Evolutionary conservation across 64 coral and sea anemone species (phyloP).

Genomic region (Acropora tenuis): DNA sequence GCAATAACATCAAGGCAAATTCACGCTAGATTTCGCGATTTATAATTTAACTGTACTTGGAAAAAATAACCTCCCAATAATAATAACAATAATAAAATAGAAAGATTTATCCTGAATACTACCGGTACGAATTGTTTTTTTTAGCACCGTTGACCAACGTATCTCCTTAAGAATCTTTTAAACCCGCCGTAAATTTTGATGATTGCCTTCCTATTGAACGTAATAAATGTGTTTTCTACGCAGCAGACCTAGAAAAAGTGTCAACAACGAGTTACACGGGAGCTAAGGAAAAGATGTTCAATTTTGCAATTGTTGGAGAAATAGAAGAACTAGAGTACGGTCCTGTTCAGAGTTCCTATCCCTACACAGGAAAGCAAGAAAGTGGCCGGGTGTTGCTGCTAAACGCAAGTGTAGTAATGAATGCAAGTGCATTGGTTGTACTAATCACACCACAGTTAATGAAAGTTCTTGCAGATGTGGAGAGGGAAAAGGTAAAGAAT

Average conservation of each 20-base stretch:
- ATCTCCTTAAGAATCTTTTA: not conserved
- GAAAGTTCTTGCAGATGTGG: not conserved
- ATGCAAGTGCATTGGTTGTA: not conserved
- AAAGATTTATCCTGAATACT: not conserved
- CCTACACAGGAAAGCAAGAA: not conserved
- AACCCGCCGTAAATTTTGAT: not conserved
- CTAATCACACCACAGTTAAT: not conserved
- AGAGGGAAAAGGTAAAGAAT: not conserved
- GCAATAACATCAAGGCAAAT: not conserved
- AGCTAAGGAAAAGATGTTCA: not conserved
- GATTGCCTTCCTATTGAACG: not conserved
- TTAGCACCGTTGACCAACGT: not conserved
- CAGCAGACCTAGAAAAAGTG: not conserved
- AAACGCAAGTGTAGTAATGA: slow-evolving; percentile 5
- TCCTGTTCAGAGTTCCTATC: not conserved
- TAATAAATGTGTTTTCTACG: not conserved
- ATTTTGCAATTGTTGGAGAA: not conserved
- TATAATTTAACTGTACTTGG: not conserved
- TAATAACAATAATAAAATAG: not conserved
- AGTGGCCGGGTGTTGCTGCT: not conserved
- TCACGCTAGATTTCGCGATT: not conserved
- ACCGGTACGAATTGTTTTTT: not conserved
- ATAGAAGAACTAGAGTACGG: not conserved
- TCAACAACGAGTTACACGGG: not conserved
- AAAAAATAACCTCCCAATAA: not conserved